Base-by-base conservation (phyloP, 92 coral and sea anemone genomes). In the Isaurus tuberculatus region DNA sequence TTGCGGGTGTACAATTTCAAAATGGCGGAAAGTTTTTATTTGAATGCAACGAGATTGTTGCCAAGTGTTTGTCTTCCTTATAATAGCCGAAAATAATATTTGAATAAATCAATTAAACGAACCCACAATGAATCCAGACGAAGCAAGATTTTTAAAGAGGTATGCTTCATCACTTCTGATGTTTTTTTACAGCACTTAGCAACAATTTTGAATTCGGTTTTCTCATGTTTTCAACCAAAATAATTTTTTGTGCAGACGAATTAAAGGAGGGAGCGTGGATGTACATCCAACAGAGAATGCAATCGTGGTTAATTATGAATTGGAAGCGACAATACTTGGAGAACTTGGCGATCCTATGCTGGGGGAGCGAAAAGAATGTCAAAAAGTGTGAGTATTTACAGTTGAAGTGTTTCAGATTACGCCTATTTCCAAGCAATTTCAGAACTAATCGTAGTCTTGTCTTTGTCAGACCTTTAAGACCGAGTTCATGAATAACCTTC, bases 281-380 rank as follows among this genome's bases (percentile, higher is more conserved):
- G 94, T 94, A 16, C 99, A 96, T 84, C 99, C 99, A 58, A 94
- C 99, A 46, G 99, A 96, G 92, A 96, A 96, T 34, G 99, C 99
- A 6, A 94, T 96, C 58, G 92, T 96, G 26, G 99, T 96, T 27
- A 96, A 96, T 84, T 96, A 96, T 96, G 99, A 96, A 81, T 90
- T 96, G 89, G 99, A 96, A 80, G 99, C 99, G 10, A 91, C 95
- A 36, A 96, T 96, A 71, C 99, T 96, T 81, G 99, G 99, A 43
- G 98, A 94, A 84, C 72, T 96, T 90, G 99, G 99, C 8, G 99
- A 96, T 79, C 98, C 99, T 9, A 96, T 96, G 99, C 88, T 96
- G 69, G 98, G 98, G 28, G 99, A 96, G 83, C 89, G 97, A 87
- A 96, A 96, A 73, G 97, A 96, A 85, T 96, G 99, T 80, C 99